Evolutionary conservation across 2,113 vertebrate genomes (phyloP).

Genomic region (Muscicapa adusta): DNA sequence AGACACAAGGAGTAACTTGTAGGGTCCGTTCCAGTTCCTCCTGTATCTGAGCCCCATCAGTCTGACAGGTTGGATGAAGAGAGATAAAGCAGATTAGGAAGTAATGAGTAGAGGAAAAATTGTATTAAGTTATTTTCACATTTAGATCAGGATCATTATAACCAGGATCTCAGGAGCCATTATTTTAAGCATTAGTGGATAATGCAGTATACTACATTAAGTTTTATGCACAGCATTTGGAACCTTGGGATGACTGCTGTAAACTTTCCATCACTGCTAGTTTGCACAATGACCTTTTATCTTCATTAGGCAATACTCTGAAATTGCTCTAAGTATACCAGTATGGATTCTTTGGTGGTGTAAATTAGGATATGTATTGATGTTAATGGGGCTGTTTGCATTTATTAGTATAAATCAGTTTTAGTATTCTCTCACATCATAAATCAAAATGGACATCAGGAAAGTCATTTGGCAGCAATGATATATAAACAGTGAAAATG

Average conservation of each 20-base stretch:
- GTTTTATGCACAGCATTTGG: conserved; percentile 16
- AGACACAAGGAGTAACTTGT: background rate
- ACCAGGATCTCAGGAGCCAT: background rate
- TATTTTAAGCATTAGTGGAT: conserved; percentile 12
- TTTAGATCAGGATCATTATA: background rate
- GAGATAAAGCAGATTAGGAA: background rate
- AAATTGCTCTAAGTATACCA: background rate
- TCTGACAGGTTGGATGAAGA: background rate
- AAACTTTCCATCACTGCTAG: background rate
- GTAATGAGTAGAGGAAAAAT: background rate
- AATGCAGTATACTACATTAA: conserved; percentile 17
- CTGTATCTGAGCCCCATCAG: background rate
- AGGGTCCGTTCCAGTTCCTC: background rate
- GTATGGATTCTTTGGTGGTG: background rate
- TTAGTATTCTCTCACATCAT: background rate
- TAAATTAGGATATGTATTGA: background rate
- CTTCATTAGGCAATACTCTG: conserved; percentile 11
- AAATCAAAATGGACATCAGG: background rate
- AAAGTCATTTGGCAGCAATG: background rate
- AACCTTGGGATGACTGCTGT: background rate
- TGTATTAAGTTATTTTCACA: background rate
- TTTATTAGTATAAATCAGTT: conserved; percentile 24
- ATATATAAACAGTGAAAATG: conserved; percentile 4
- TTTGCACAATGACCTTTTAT: conserved; percentile 35
- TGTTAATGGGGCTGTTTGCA: conserved; percentile 14